phyloP scores from a whole-genome alignment of 2,797 vertebrate genomes.

The Melanotaenia pygmaea region DNA sequence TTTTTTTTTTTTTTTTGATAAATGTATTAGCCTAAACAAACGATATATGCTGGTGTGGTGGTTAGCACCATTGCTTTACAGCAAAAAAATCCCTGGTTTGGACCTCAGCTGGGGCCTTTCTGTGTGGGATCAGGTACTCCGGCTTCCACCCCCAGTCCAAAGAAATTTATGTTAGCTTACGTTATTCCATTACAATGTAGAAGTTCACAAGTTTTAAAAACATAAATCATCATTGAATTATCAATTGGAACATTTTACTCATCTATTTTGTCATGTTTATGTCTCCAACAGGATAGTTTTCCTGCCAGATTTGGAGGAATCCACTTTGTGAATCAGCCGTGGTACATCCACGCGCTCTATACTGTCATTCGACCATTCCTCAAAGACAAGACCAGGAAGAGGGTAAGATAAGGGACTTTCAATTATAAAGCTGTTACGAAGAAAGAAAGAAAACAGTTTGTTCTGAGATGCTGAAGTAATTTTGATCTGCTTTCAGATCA shows the following conservation, averaged over 20 bases:
- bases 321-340: constrained; percentile 98
- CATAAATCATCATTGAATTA: not conserved
- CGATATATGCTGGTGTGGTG: not conserved
- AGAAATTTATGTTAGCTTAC: not conserved
- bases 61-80: no score
- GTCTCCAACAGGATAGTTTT: constrained; percentile 92
- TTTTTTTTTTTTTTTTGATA: no score
- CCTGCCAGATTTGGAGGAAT: constrained; percentile 97
- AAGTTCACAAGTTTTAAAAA: not conserved
- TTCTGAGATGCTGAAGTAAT: not conserved
- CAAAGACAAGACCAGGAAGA: constrained; percentile 98
- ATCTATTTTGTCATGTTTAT: not conserved
- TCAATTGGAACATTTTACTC: not conserved
- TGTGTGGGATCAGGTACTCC: not conserved
- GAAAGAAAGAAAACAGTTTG: not conserved
- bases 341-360: constrained; percentile 99
- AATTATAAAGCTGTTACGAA: not conserved
- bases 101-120: no score
- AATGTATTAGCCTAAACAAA: no score
- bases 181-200: no score
- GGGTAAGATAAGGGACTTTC: constrained; percentile 80
- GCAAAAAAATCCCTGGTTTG: no score
- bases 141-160: not conserved
- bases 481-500: not conserved
- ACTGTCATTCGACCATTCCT: constrained; percentile 97